Evolutionary conservation across 1,140 invertebrate species (phyloP).

Genomic region (Aphidius gifuensis): DNA sequence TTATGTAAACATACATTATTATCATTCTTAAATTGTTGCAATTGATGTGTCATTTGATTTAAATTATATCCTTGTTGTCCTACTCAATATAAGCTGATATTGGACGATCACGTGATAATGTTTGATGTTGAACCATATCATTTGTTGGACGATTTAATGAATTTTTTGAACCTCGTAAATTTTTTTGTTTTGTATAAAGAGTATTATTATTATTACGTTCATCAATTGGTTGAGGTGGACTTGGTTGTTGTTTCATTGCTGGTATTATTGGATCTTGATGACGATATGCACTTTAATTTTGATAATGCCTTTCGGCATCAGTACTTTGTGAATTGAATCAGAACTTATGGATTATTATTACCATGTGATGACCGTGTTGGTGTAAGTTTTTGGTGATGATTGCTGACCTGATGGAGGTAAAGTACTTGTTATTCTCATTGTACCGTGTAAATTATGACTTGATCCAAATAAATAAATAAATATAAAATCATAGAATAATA

Average conservation of each 20-base stretch:
- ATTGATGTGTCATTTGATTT: conserved; percentile 41
- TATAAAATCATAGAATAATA: conserved; percentile 3
- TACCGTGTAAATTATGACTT: conserved; percentile 60
- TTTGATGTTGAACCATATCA: conserved; percentile 32
- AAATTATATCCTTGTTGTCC: conserved; percentile 33
- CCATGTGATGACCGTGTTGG: conserved; percentile 37
- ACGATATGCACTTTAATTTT: conserved; percentile 77
- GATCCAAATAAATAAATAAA: conserved; percentile 46
- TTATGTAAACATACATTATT: too few relatives aligned
- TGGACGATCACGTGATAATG: conserved; percentile 51
- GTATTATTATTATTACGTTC: conserved; percentile 54
- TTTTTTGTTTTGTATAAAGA: conserved; percentile 35
- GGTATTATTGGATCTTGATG: conserved; percentile 59
- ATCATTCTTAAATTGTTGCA: too few relatives aligned
- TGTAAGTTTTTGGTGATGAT: conserved; percentile 54
- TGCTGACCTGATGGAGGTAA: conserved; percentile 51
- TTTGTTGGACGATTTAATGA: conserved; percentile 51
- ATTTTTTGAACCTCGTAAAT: conserved; percentile 54
- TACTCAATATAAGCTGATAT: conserved; percentile 57
- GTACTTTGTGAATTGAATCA: conserved; percentile 38
- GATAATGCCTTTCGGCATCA: conserved; percentile 72
- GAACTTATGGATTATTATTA: conserved; percentile 23
- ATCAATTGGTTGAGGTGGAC: conserved; percentile 59
- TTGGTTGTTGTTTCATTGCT: conserved; percentile 45
- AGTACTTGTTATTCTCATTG: conserved; percentile 44